Evolutionary conservation across 2,113 vertebrate genomes (phyloP).

Genomic region (Cygnus atratus): DNA sequence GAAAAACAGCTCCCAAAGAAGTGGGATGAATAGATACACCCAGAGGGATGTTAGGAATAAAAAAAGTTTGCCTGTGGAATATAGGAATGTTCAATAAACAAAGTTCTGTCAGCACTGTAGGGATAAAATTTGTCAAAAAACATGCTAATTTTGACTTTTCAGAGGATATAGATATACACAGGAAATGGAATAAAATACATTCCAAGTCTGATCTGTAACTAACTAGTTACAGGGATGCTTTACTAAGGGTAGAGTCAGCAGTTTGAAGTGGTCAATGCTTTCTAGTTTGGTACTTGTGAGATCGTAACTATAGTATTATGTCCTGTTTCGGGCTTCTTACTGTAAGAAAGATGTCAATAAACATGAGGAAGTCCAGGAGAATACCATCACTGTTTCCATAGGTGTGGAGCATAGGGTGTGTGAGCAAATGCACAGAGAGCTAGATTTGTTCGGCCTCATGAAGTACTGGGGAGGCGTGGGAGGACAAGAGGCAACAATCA

Average conservation of each 20-base stretch:
- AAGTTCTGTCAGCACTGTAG: background rate
- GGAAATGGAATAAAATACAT: background rate
- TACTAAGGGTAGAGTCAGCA: background rate
- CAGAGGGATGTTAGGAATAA: background rate
- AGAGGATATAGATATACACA: background rate
- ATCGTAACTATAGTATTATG: background rate
- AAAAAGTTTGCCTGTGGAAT: background rate
- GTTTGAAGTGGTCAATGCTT: background rate
- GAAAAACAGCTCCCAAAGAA: background rate
- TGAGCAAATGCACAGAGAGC: background rate
- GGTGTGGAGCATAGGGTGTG: background rate
- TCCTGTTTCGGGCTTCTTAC: background rate
- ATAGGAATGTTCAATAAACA: background rate
- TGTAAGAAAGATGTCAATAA: background rate
- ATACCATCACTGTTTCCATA: background rate
- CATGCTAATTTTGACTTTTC: background rate
- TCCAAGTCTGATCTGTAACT: background rate
- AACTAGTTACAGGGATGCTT: background rate
- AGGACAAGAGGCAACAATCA: background rate
- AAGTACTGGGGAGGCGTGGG: background rate
- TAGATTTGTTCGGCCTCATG: background rate
- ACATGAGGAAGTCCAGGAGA: background rate
- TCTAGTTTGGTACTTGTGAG: background rate
- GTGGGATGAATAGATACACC: background rate
- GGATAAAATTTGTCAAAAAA: background rate